Conservation (phyloP, 2,888 invertebrate species). For the Phyllotreta cruciferae region DNA sequence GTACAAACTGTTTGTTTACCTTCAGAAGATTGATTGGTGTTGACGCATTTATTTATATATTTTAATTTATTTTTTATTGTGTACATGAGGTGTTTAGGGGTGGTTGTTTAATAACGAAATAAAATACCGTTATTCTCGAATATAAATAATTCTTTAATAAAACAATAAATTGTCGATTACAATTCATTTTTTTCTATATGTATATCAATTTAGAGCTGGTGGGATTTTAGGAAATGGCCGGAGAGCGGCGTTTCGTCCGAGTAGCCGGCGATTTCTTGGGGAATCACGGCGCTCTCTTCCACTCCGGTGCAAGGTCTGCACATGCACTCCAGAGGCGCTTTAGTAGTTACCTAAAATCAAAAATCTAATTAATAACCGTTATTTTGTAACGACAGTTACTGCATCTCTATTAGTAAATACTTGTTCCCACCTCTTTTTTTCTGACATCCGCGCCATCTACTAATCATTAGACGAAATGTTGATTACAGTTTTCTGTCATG, state of each 20-base stretch:
- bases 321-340: slow-evolving; percentile 93
- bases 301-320: slow-evolving; percentile 90
- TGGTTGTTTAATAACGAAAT: too few relatives aligned
- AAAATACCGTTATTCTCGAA: too few relatives aligned
- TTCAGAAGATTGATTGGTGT: too few relatives aligned
- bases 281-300: slow-evolving; percentile 86
- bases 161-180: background rate
- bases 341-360: slow-evolving; percentile 78
- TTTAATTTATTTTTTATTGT: too few relatives aligned
- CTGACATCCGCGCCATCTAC: background rate
- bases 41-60: too few relatives aligned
- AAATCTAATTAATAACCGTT: slow-evolving; percentile 1
- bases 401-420: too few relatives aligned
- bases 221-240: slow-evolving; percentile 79
- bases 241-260: slow-evolving; percentile 82
- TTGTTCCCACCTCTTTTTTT: background rate
- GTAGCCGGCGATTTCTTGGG: slow-evolving; percentile 89
- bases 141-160: too few relatives aligned
- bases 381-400: too few relatives aligned
- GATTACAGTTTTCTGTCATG: background rate
- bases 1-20: too few relatives aligned
- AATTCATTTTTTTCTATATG: slow-evolving; percentile 6
- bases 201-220: slow-evolving; percentile 61
- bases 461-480: background rate
- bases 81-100: too few relatives aligned